Base-by-base conservation (phyloP, 2,888 invertebrate species). In the Prostheceraeus crozeri region DNA sequence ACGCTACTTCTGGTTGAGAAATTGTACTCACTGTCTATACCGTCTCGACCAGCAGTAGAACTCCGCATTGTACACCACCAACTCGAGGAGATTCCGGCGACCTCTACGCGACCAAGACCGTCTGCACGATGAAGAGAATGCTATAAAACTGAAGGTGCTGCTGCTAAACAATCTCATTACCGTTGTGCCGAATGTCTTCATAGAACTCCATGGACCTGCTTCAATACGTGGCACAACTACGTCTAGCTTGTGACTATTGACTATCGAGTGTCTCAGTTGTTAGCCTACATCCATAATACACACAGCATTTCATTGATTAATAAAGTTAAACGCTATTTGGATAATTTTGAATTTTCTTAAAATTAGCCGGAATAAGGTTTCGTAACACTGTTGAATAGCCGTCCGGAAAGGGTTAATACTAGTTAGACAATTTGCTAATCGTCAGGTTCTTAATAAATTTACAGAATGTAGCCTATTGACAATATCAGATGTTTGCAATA, bases 201-300 rank as follows among this genome's bases (percentile, higher is more conserved):
- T 23, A 40, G 40, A 40, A 40, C 40, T 16, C 40, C 40, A 40
- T 40, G 40, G 40, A 6, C 40, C 40, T 40, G 40, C 40, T 40
- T 40, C 40, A 40, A 40, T n/a, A 40, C 40, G 19, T 40, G 40
- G 40, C 40, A 40, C 40, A 40, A 4, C 40, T 40, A 40, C n/a
- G n/a, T n/a, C n/a, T n/a, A n/a, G n/a, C n/a, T n/a, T n/a, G n/a
- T n/a, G n/a, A n/a, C n/a, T n/a, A n/a, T n/a, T n/a, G n/a, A n/a
- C n/a, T 40, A 40, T 16, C 23, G 40, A 40, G 40, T 40, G 40
- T 6, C 40, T 40, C 23, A 33, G n/a, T 40, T 40, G 19, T 40
- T 16, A 40, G 19, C 23, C 23, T 40, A 16, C 23, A 23, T 40
- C 23, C 23, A 40, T 40, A 40, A 40, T n/a, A n/a, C n/a, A n/a